Conservation (phyloP, 2,797 vertebrate genomes). For the Pogoniulus pusillus region DNA sequence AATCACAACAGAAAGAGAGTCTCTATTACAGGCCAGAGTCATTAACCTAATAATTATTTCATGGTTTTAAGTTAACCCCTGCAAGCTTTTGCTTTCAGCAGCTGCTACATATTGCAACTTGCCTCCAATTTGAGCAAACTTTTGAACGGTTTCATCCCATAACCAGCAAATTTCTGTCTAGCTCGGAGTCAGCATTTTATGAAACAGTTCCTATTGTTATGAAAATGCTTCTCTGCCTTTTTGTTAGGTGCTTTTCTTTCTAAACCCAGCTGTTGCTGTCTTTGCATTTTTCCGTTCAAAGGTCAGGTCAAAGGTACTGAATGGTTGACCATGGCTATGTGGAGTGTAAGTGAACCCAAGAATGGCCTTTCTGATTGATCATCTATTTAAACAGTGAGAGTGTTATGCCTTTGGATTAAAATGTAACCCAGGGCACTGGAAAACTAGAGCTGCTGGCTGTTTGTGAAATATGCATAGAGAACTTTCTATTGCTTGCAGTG, state of each 20-base stretch:
- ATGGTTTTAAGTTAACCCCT: conserved; percentile 35
- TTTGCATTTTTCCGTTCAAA: conserved; percentile 66
- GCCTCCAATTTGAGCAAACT: conserved; percentile 40
- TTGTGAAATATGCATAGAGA: conserved; percentile 66
- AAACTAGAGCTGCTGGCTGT: conserved; percentile 40
- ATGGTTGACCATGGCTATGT: conserved; percentile 55
- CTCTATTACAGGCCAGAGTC: conserved; percentile 21
- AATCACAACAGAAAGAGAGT: conserved; percentile 27
- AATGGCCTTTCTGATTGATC: conserved; percentile 68
- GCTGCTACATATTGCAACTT: conserved; percentile 43
- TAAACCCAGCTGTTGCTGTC: conserved; percentile 45
- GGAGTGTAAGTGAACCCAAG: conserved; percentile 68
- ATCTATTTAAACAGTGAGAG: conserved; percentile 68
- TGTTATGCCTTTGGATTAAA: conserved; percentile 69
- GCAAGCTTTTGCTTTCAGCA: conserved; percentile 42
- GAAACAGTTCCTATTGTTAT: conserved; percentile 69
- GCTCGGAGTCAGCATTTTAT: conserved; percentile 47
- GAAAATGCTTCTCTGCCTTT: conserved; percentile 69
- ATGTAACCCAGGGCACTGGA: conserved; percentile 60
- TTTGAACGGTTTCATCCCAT: not conserved
- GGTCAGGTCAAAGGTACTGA: conserved; percentile 71
- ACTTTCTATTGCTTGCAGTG: conserved; percentile 55
- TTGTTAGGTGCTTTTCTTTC: conserved; percentile 63
- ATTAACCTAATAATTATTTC: conserved; percentile 68
- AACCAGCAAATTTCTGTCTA: conserved; percentile 25